Base-by-base conservation (phyloP, 2,888 invertebrate genomes). In the Bugula neritina region DNA sequence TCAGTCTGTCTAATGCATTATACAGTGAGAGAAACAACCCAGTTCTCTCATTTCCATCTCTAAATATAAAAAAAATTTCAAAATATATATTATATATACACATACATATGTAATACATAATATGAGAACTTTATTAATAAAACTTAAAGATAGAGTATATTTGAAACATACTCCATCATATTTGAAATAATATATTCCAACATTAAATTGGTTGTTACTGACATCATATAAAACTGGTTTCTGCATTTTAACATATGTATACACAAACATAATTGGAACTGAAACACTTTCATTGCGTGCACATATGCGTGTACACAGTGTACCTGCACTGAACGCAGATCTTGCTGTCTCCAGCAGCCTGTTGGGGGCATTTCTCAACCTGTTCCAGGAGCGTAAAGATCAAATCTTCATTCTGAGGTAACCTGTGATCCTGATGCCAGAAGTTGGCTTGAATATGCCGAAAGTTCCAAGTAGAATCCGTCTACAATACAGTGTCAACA, bases 351-450 rank as follows among this genome's bases (percentile, higher is more conserved):
- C 10, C 63, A 13, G 13, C 13, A 69, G 78, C 78, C 72, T 80
- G 78, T 69, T 80, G 78, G 74, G 81, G 80, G 79, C 82, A 82
- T 27, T 77, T 80, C 72, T 82, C 80, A 23, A 82, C 79, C 73
- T 79, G 76, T 52, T 78, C 78, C 34, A 82, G 75, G 17, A 83
- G 77, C 29, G 80, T 78, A 69, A 63, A 13, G 34, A 63, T 13
- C 17, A 27, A 10, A 1, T 21, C 63, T 3, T 31, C 31, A 31
- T 63, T 31, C 5, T 63, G 25, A 5, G 63, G 63, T 31, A 63
- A n/a, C 34, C 31, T 5, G 25, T 63, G 2, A 13, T 63, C 63
- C 34, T 25, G 63, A 2, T 25, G 63, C 63, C 63, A 63, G 31
- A 63, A 63, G 34, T 63, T 63, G 17, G 27, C 63, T 31, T 63